Conservation (phyloP, 2,888 invertebrate species). For the Drosophila parthenogenetica region DNA sequence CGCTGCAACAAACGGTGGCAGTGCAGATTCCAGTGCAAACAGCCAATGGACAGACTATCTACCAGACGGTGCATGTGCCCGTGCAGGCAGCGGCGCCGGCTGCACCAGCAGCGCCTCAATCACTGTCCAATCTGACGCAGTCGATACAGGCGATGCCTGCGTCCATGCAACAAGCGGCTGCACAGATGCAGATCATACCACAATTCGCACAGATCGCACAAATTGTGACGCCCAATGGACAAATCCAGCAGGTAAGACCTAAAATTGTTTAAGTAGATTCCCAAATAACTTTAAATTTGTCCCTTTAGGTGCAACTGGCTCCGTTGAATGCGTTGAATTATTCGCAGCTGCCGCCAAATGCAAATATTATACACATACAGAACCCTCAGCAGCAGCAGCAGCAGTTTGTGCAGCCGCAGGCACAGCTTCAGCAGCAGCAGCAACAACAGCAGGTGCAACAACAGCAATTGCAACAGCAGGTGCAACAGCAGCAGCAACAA, state of each 20-base stretch:
- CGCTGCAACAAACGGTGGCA: constrained; percentile 89
- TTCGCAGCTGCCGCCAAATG: constrained; percentile 83
- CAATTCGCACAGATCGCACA: constrained; percentile 93
- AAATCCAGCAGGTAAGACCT: constrained; percentile 92
- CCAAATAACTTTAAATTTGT: not conserved
- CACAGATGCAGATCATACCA: constrained; percentile 91
- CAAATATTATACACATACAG: constrained; percentile 84
- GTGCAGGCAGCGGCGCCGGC: constrained; percentile 89
- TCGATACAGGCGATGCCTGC: constrained; percentile 85
- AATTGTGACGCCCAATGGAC: constrained; percentile 94
- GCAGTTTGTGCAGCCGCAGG: constrained; percentile 47
- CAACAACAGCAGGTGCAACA: constrained; percentile 63
- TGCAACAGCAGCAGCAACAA: constrained; percentile 74
- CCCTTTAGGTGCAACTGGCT: constrained; percentile 91
- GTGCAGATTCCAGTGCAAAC: constrained; percentile 89
- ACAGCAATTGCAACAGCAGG: constrained; percentile 57
- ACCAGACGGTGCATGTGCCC: constrained; percentile 97
- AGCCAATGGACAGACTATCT: constrained; percentile 93
- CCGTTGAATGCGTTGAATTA: constrained; percentile 86
- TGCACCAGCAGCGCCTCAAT: constrained; percentile 85
- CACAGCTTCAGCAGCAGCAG: constrained; percentile 65
- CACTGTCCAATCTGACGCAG: constrained; percentile 86
- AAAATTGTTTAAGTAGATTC: constrained; percentile 85
- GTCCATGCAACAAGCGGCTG: constrained; percentile 66
- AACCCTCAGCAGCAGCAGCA: constrained; percentile 77